These are phyloP conservation scores for Myiopsitta monachus DNA, from an alignment of 2,113 vertebrate species.

Conservation along the genomic window DNA sequence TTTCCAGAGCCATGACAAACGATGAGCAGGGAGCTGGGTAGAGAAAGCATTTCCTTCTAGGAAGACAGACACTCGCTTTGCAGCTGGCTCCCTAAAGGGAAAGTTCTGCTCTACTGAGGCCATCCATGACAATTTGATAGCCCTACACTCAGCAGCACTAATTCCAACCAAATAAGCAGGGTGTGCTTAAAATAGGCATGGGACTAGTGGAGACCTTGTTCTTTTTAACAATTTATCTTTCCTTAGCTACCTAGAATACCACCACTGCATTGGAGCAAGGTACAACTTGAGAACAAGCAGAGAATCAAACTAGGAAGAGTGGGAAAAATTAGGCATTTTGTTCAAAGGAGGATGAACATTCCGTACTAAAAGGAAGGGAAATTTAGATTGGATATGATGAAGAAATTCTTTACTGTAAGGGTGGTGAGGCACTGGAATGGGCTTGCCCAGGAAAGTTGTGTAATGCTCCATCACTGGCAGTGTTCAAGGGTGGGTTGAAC, in stretches of 20 bases:
- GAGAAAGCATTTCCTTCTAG: background rate
- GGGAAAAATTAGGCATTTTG: background rate
- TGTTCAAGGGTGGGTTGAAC: too few relatives aligned
- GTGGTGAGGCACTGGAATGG: too few relatives aligned
- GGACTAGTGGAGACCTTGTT: background rate
- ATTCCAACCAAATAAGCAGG: background rate
- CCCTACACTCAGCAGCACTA: background rate
- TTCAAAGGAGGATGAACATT: background rate
- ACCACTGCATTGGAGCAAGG: background rate
- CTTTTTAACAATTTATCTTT: background rate
- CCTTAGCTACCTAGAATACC: background rate
- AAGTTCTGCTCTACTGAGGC: background rate
- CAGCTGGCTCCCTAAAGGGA: background rate
- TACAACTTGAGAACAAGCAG: background rate
- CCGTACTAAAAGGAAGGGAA: background rate
- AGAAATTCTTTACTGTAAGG: too few relatives aligned
- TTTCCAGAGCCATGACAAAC: background rate
- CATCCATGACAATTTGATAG: background rate
- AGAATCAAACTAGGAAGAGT: background rate
- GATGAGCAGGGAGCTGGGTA: background rate
- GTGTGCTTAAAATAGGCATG: background rate
- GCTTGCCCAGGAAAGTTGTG: too few relatives aligned
- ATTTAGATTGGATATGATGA: too few relatives aligned
- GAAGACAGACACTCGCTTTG: background rate
- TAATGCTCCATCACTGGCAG: too few relatives aligned